A percentile compares a stretch with the other conserved stretches of the same genome.
Evolutionary conservation across 2,113 vertebrate species (phyloP).

Genomic region (Eulemur rufifrons): DNA sequence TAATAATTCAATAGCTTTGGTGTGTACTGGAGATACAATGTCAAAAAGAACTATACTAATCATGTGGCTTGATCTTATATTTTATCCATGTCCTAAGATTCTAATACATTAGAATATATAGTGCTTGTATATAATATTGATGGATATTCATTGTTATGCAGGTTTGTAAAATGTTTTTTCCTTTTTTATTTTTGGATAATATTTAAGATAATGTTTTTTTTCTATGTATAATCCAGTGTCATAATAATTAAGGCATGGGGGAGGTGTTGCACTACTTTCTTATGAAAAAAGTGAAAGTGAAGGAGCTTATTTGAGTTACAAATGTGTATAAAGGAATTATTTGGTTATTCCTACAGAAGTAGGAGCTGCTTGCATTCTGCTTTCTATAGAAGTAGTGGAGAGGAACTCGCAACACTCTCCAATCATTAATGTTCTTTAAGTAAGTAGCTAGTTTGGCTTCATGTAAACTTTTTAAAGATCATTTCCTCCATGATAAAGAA

Average conservation of each 20-base stretch:
- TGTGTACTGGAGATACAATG: neutral
- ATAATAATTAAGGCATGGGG: neutral
- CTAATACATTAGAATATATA: neutral
- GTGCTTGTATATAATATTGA: neutral
- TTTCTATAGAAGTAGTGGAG: neutral
- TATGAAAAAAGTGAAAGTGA: neutral
- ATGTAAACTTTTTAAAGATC: neutral
- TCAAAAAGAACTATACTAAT: neutral
- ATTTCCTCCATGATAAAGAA: neutral
- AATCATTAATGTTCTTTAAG: neutral
- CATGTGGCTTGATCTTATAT: neutral
- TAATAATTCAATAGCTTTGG: neutral
- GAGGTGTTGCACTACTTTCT: neutral
- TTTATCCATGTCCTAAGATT: neutral
- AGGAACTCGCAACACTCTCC: neutral
- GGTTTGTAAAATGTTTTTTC: neutral
- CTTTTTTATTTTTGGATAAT: neutral
- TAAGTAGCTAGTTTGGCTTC: neutral
- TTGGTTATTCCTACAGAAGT: neutral
- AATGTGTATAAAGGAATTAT: neutral
- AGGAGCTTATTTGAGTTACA: neutral
- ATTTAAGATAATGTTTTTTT: neutral
- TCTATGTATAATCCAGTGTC: neutral
- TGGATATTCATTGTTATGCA: neutral
- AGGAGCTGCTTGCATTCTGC: neutral